These are phyloP conservation scores for Tychaedon coryphoeus DNA, from an alignment of 2,113 vertebrate genomes.

Conservation along the genomic window DNA sequence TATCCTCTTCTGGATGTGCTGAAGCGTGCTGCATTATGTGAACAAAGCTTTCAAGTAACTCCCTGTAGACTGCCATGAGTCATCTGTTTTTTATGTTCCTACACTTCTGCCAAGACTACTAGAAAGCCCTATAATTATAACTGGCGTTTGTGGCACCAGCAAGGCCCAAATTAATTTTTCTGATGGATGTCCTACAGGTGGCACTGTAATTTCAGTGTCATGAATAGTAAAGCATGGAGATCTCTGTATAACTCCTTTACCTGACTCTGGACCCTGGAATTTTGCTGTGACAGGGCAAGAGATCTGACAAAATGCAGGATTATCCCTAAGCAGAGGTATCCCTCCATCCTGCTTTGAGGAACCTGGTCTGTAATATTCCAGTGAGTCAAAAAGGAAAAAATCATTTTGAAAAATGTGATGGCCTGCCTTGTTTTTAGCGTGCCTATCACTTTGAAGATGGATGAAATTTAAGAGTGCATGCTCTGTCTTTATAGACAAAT, in stretches of 20 bases:
- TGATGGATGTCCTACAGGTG: constrained; percentile 31
- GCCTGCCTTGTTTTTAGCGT: neutral
- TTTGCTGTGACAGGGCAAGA: neutral
- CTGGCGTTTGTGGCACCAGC: accelerated
- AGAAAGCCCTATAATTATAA: neutral
- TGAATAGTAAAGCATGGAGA: neutral
- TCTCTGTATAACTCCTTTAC: neutral
- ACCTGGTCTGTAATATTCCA: neutral
- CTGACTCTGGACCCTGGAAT: neutral
- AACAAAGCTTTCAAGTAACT: neutral
- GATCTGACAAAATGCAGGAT: neutral
- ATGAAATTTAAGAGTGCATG: neutral
- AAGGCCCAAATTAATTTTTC: neutral
- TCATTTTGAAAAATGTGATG: neutral
- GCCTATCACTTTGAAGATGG: neutral
- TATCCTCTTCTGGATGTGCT: neutral
- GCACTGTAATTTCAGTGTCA: constrained; percentile 40
- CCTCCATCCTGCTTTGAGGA: neutral
- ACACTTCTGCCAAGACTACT: neutral
- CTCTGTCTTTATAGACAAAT: neutral
- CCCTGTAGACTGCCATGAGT: neutral
- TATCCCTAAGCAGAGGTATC: neutral
- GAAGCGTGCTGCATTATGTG: neutral
- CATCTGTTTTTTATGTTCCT: neutral
- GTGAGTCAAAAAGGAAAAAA: neutral